phyloP scores from a whole-genome alignment of 2,888 invertebrate species.

The Argyresthia goedartella region DNA sequence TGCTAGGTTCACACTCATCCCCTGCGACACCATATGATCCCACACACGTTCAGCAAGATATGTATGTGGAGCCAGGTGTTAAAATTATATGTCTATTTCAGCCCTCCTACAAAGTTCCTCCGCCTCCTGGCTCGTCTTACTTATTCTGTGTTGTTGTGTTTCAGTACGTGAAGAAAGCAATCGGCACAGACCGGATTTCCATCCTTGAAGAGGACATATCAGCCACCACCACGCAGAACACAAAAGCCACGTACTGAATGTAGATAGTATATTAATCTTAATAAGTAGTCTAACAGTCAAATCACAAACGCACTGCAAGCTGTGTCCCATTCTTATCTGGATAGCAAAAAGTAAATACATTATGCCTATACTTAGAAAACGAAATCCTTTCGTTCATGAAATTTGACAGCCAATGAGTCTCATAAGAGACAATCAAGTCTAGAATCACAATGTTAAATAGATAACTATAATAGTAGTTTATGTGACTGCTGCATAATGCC shows the following conservation, averaged over 20 bases:
- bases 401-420: no score
- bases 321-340: no score
- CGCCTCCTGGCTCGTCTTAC: not conserved
- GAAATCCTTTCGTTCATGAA: no score
- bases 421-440: no score
- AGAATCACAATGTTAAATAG: no score
- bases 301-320: no score
- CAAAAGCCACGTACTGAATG: conserved; percentile 60
- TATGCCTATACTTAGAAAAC: no score
- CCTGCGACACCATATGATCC: conserved; percentile 88
- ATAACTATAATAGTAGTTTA: no score
- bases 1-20: conserved; percentile 89
- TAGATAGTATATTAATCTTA: conserved; percentile 20
- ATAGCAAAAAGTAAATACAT: no score
- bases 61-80: not conserved
- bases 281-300: no score
- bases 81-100: not conserved
- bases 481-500: no score
- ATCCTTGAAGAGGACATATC: conserved; percentile 70
- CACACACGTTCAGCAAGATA: no score
- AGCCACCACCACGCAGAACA: conserved; percentile 52
- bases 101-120: not conserved
- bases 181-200: conserved; percentile 37
- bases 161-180: conserved; percentile 74
- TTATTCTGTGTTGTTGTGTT: conserved; percentile 9